A percentile compares a stretch with the other conserved stretches of the same genome.
Conservation (phyloP, 2,797 vertebrate species). For the Gallinago stenura region DNA sequence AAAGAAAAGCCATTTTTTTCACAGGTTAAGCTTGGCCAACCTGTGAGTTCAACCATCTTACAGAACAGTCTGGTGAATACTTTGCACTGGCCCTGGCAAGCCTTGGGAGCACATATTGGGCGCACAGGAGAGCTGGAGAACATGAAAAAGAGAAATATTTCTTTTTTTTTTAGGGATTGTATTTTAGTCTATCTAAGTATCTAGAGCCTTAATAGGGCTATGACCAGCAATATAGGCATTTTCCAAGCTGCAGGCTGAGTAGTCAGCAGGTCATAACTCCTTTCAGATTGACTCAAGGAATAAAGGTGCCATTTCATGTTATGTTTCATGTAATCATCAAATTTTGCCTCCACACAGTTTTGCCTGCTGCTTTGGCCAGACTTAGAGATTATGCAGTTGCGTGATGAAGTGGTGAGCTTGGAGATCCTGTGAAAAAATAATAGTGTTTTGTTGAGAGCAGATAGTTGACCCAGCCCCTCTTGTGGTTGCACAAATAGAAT, state of each 20-base stretch:
- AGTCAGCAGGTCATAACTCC: background rate
- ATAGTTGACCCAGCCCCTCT: background rate
- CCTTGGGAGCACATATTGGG: background rate
- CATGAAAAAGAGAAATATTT: background rate
- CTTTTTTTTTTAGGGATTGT: background rate
- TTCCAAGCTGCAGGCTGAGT: background rate
- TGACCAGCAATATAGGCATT: background rate
- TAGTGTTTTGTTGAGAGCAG: background rate
- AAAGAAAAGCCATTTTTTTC: background rate
- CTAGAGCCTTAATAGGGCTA: background rate
- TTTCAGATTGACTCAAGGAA: background rate
- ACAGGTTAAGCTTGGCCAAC: background rate
- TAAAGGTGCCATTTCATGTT: background rate
- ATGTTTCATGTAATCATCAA: background rate
- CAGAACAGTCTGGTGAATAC: fast-evolving
- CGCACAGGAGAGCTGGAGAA: background rate
- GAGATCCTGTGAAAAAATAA: background rate
- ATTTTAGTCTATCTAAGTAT: background rate
- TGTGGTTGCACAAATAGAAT: background rate
- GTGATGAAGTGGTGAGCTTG: background rate
- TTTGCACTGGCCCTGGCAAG: background rate
- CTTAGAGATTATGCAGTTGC: background rate
- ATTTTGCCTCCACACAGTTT: background rate
- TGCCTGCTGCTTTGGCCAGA: background rate
- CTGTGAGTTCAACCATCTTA: background rate